A percentile compares a stretch with the other conserved stretches of the same genome.
phyloP scores from a whole-genome alignment of 1,140 invertebrate species.

The Lordiphosa stackelbergi region DNA sequence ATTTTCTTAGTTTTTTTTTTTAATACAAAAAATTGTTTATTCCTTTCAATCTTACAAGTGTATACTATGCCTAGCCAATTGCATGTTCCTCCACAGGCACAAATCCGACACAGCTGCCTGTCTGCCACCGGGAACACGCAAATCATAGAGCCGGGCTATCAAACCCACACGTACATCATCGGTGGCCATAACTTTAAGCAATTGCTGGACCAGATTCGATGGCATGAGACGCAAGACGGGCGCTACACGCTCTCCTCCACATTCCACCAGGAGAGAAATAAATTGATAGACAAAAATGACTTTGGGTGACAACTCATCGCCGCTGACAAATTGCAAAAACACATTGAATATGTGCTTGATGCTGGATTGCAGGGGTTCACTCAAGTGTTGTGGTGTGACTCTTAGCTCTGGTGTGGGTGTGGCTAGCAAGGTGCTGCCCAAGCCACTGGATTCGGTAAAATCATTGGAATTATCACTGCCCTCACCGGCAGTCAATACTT shows the following conservation, averaged over 20 bases:
- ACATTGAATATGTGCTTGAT: conserved; percentile 84
- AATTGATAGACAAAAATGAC: conserved; percentile 92
- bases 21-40: conserved; percentile 47
- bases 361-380: conserved; percentile 81
- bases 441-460: conserved; percentile 78
- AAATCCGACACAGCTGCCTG: conserved; percentile 89
- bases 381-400: conserved; percentile 72
- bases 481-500: conserved; percentile 80
- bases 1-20: conserved; percentile 11
- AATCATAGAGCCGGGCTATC: conserved; percentile 83
- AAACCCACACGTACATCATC: conserved; percentile 73
- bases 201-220: conserved; percentile 84
- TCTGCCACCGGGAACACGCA: conserved; percentile 83
- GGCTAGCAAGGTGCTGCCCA: conserved; percentile 26
- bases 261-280: conserved; percentile 87
- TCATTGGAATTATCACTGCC: conserved; percentile 80
- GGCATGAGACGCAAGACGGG: conserved; percentile 90
- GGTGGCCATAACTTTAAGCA: conserved; percentile 83
- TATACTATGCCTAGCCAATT: conserved; percentile 78
- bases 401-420: conserved; percentile 31
- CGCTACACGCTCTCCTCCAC: conserved; percentile 85
- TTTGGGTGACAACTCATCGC: conserved; percentile 88
- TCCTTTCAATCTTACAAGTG: conserved; percentile 56
- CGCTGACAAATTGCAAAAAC: conserved; percentile 85
- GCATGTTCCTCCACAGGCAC: conserved; percentile 88